These are phyloP conservation scores for Glossosoma conforme DNA, from an alignment of 1,140 invertebrate species.

Conservation along the genomic window DNA sequence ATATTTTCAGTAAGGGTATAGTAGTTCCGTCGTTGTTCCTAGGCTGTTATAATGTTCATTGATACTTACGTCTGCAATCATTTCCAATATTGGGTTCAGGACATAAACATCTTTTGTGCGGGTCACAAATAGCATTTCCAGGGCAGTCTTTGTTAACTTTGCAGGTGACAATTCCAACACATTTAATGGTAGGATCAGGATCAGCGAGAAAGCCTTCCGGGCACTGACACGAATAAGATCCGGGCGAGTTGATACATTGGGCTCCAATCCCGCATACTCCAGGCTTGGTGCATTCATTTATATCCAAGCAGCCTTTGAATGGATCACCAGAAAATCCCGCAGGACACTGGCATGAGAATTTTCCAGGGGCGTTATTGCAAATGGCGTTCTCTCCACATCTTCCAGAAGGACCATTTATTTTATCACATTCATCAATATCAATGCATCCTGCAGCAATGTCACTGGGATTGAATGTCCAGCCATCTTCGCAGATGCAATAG, in stretches of 20 bases:
- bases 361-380: constrained; percentile 79
- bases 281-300: constrained; percentile 71
- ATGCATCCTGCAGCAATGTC: constrained; percentile 85
- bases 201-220: constrained; percentile 75
- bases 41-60: no score
- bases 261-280: constrained; percentile 73
- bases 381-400: constrained; percentile 77
- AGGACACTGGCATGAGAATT: constrained; percentile 71
- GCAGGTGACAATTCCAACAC: constrained; percentile 75
- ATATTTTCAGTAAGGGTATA: no score
- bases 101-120: constrained; percentile 72
- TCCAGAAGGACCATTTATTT: constrained; percentile 67
- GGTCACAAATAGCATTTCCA: constrained; percentile 82
- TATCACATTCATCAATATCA: constrained; percentile 91
- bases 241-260: constrained; percentile 71
- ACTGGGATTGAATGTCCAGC: constrained; percentile 86
- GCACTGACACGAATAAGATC: constrained; percentile 74
- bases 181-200: constrained; percentile 73
- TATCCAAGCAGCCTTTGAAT: constrained; percentile 69
- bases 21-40: no score
- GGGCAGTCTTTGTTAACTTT: constrained; percentile 72
- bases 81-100: constrained; percentile 87
- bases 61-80: constrained; percentile 79
- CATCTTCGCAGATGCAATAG: constrained; percentile 88
- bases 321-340: constrained; percentile 77